A percentile compares a stretch with the other conserved stretches of the same genome.
phyloP scores from a whole-genome alignment of 1,140 invertebrate species.

The Drosophila santomea region DNA sequence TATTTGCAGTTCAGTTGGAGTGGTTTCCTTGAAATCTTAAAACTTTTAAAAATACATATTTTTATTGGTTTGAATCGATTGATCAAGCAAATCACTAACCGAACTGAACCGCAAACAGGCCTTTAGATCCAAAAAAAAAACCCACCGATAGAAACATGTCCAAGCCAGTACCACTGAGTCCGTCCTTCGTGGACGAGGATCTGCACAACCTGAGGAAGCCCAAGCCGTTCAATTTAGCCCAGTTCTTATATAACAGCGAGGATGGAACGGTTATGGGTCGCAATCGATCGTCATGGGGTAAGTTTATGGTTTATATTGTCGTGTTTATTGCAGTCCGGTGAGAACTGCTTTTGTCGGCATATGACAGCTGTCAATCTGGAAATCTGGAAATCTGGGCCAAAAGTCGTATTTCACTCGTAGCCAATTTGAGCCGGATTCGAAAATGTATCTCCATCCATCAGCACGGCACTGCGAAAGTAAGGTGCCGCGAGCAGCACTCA shows the following conservation, averaged over 20 bases:
- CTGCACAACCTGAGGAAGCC: constrained; percentile 62
- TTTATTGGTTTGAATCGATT: neutral
- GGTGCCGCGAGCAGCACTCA: constrained; percentile 11
- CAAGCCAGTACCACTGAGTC: constrained; percentile 69
- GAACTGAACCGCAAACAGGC: constrained; percentile 1
- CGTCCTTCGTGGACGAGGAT: constrained; percentile 66
- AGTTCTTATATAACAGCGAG: constrained; percentile 89
- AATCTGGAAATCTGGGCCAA: constrained; percentile 2
- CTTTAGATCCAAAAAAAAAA: constrained; percentile 30
- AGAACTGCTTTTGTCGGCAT: neutral
- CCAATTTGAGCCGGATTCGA: constrained; percentile 1
- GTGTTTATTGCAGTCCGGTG: neutral
- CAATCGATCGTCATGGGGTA: constrained; percentile 91
- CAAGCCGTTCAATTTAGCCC: constrained; percentile 70
- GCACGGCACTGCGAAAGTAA: constrained; percentile 8
- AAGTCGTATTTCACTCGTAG: constrained; percentile 2
- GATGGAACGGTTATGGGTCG: constrained; percentile 90
- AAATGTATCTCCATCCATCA: constrained; percentile 11
- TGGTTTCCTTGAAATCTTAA: neutral
- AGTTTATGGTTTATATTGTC: constrained; percentile 46
- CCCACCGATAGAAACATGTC: constrained; percentile 71
- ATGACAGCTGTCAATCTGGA: constrained; percentile 5
- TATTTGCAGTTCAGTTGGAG: neutral
- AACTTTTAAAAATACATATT: neutral
- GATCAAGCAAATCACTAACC: neutral